These are phyloP conservation scores for Diorhabda elongata DNA, from an alignment of 1,140 invertebrate species.

Conservation along the genomic window DNA sequence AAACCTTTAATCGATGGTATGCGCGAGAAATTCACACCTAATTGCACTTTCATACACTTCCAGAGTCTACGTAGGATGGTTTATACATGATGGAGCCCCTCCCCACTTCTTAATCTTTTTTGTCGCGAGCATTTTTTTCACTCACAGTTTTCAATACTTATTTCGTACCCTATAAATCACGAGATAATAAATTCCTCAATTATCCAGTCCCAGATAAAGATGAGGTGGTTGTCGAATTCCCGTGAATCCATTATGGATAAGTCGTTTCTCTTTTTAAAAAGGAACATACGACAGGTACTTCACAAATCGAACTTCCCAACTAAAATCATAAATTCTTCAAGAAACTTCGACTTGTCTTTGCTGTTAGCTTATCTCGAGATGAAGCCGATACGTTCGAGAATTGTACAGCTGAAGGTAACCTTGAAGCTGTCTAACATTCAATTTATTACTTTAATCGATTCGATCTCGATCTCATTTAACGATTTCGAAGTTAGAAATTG, in stretches of 20 bases:
- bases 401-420: constrained; percentile 16
- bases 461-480: constrained; percentile 6
- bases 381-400: constrained; percentile 16
- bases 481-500: neutral
- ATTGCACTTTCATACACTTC: no score
- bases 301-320: constrained; percentile 8
- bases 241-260: neutral
- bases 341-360: constrained; percentile 12
- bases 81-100: no score
- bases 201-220: neutral
- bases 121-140: no score
- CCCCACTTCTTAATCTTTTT: no score
- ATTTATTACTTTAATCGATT: constrained; percentile 17
- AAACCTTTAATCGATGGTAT: no score
- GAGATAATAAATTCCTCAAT: neutral
- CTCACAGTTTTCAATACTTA: no score
- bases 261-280: neutral
- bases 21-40: no score
- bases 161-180: no score
- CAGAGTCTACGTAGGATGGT: no score
- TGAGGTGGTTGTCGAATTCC: neutral
- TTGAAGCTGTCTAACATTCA: constrained; percentile 8
- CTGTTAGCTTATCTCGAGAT: constrained; percentile 15
- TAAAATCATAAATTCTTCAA: constrained; percentile 23
- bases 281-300: constrained; percentile 1